Evolutionary conservation across 2,888 invertebrate species (phyloP).

Genomic region (Epirrhoe alternata): DNA sequence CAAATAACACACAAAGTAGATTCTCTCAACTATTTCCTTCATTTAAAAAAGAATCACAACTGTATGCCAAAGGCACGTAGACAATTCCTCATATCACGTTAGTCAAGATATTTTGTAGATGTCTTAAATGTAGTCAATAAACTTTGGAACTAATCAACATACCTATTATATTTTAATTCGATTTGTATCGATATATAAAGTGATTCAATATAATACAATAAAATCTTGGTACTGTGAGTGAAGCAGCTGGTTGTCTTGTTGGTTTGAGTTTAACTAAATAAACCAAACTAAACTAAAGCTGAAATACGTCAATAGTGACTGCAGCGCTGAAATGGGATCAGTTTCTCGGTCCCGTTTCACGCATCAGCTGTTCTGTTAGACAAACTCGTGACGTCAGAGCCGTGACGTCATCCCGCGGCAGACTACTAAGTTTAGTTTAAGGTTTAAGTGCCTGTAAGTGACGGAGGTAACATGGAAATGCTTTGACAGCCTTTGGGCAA

Average conservation of each 20-base stretch:
- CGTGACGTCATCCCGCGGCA: constrained; percentile 24
- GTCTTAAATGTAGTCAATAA: no score
- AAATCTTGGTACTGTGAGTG: no score
- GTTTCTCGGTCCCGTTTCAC: constrained; percentile 22
- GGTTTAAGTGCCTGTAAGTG: constrained; percentile 5
- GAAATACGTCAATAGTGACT: constrained; percentile 18
- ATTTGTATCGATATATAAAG: no score
- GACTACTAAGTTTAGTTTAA: background rate
- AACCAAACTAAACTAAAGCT: constrained; percentile 2
- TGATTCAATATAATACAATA: no score
- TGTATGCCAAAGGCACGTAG: no score
- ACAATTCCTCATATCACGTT: no score
- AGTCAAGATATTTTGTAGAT: no score
- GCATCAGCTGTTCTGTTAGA: constrained; percentile 24
- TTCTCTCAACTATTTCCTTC: background rate
- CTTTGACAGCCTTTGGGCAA: constrained; percentile 1
- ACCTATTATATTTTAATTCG: no score
- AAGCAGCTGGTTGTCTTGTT: background rate
- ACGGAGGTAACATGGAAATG: background rate
- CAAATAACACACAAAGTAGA: background rate
- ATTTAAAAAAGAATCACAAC: no score
- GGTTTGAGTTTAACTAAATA: background rate
- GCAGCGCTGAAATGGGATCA: constrained; percentile 25
- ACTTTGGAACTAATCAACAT: no score
- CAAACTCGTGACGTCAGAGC: constrained; percentile 27